Evolutionary conservation across 2,888 invertebrate species (phyloP).

Genomic region (Cybosia mesomella): DNA sequence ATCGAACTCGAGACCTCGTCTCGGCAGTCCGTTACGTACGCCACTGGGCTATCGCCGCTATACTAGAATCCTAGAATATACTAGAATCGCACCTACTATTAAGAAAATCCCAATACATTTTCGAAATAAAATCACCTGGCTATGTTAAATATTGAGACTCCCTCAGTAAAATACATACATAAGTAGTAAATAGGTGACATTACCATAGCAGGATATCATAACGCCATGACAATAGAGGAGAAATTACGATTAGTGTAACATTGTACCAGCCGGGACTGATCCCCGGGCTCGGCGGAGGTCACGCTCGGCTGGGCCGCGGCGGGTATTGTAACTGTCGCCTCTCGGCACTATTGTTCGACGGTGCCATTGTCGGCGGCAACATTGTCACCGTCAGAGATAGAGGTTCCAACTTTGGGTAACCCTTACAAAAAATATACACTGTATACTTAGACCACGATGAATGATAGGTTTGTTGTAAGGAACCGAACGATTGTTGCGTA

Average conservation of each 20-base stretch:
- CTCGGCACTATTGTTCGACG: not conserved
- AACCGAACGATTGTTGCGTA: not conserved
- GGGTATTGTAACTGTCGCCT: not conserved
- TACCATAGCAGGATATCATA: conserved; percentile 10
- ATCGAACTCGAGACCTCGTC: too few relatives aligned
- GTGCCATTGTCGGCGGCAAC: not conserved
- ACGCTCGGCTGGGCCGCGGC: conserved; percentile 29
- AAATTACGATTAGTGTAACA: conserved; percentile 41
- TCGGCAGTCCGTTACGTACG: too few relatives aligned
- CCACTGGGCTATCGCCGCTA: too few relatives aligned
- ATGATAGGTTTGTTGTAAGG: not conserved
- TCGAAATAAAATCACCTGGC: not conserved
- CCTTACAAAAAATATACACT: not conserved
- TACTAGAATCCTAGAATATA: too few relatives aligned
- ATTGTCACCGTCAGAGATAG: conserved; percentile 9
- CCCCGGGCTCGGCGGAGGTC: conserved; percentile 27
- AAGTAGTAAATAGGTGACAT: not conserved
- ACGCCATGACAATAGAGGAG: conserved; percentile 35
- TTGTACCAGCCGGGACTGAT: conserved; percentile 34
- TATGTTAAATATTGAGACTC: not conserved
- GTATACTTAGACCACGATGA: not conserved
- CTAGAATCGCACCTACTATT: not conserved
- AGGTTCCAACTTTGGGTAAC: not conserved
- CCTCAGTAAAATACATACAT: not conserved
- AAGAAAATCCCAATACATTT: not conserved